These are phyloP conservation scores for Pseudomyrmex concolor DNA, from an alignment of 1,140 invertebrate species.

Conservation along the genomic window DNA sequence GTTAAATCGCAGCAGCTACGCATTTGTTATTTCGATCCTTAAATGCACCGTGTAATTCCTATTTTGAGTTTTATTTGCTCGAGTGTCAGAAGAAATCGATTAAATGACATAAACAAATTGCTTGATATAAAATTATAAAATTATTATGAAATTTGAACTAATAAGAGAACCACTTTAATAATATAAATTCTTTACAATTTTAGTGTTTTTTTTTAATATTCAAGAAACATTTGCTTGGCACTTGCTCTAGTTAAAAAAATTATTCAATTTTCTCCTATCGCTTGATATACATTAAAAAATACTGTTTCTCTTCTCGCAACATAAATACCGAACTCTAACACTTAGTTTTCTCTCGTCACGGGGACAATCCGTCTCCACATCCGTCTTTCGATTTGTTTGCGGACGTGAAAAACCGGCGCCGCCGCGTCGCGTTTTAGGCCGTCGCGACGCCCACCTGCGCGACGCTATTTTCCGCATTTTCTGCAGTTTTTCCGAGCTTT, in stretches of 20 bases:
- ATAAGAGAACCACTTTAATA: too few species aligned
- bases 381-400: slow-evolving; percentile 33
- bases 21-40: background rate
- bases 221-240: too few species aligned
- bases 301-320: background rate
- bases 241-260: background rate
- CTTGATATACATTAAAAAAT: background rate
- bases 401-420: slow-evolving; percentile 3
- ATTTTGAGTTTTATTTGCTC: background rate
- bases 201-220: too few species aligned
- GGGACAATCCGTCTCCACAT: background rate
- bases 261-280: too few species aligned
- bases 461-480: slow-evolving; percentile 72
- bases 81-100: too few species aligned
- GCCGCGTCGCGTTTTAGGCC: slow-evolving; percentile 12
- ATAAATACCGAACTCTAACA: background rate
- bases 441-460: slow-evolving; percentile 16
- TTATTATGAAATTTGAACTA: too few species aligned
- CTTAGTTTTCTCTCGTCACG: background rate
- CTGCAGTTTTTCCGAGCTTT: slow-evolving; percentile 82
- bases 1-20: slow-evolving; percentile 11
- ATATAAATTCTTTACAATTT: too few species aligned
- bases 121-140: too few species aligned
- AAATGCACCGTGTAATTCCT: background rate
- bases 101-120: too few species aligned